Base-by-base conservation (phyloP, 2,113 vertebrate genomes). In the Struthidea cinerea region DNA sequence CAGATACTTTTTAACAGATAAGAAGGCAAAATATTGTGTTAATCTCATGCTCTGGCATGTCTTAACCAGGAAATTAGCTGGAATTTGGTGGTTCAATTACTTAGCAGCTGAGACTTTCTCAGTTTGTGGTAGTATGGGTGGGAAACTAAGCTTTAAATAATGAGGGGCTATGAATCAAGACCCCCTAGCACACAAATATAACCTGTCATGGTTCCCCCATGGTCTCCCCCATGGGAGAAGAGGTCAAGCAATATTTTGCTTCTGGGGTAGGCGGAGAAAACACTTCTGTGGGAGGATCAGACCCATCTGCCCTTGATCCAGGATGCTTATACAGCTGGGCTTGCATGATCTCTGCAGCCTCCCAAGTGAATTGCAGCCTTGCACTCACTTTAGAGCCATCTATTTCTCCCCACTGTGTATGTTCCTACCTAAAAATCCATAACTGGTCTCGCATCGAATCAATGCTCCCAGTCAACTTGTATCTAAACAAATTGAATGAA, bases 401-500 rank as follows among this genome's bases (percentile, higher is more conserved):
- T 91, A 50, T 96, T 90, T 90, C 90, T 97, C 82, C 73, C 59
- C 56, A 60, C 60, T 84, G 56, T 70, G 57, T 84, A 82, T 60
- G 74, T 73, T 89, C 76, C 79, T 93, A 60, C 78, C 84, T 95
- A 94, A 97, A 98, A 98, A 98, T 98, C 97, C 91, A 96, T 98
- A 97, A 84, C 91, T 1, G 8, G 79, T 93, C 90, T 97, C 46
- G 47, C 92, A 39, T 87, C 26, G 73, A 97, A 98, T 98, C 97
- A 97, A 96, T 98, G 97, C 89, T 95, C 74, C 89, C 80, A 96
- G 95, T 97, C 97, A 95, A 91, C 93, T 96, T 93, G 91, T 97
- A 95, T 97, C 96, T 97, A 98, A 98, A 96, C 96, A 97, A 98
- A 98, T 95, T 97, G 94, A 98, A 98, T 98, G 96, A 96, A 98